phyloP scores from a whole-genome alignment of 2,888 invertebrate genomes.

The Drosophila neotestacea region DNA sequence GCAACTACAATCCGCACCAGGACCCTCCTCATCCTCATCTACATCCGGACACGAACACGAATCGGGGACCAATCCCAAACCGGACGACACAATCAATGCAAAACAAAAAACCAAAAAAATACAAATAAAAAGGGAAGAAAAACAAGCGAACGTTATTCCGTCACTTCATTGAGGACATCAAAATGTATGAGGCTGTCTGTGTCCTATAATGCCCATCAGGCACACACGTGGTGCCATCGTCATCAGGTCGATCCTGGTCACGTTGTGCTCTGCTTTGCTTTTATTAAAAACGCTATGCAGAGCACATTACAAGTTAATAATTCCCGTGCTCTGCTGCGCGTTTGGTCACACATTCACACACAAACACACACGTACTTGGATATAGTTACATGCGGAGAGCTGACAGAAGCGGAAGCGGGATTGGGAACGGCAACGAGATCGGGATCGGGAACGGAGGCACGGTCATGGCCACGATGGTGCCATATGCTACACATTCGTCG shows the following conservation, averaged over 20 bases:
- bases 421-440: background rate
- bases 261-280: conserved; percentile 73
- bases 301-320: conserved; percentile 81
- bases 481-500: conserved; percentile 72
- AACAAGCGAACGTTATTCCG: conserved; percentile 58
- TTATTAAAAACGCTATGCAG: conserved; percentile 81
- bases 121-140: background rate
- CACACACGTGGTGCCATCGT: conserved; percentile 67
- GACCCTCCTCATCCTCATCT: background rate
- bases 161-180: conserved; percentile 81
- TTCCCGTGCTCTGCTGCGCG: conserved; percentile 70
- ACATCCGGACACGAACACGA: conserved; percentile 3
- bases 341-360: conserved; percentile 33
- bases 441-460: conserved; percentile 13
- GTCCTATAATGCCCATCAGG: conserved; percentile 66
- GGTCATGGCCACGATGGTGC: conserved; percentile 61
- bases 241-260: conserved; percentile 67
- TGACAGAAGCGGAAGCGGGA: background rate
- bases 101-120: conserved; percentile 52
- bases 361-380: conserved; percentile 16
- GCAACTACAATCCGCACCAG: conserved; percentile 54
- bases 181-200: conserved; percentile 69
- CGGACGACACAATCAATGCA: conserved; percentile 78
- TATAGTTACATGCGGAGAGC: conserved; percentile 30
- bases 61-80: conserved; percentile 40